A percentile compares a stretch with the other conserved stretches of the same genome.
phyloP scores from a whole-genome alignment of 2,797 vertebrate species.

The Sebastolobus altivelis region DNA sequence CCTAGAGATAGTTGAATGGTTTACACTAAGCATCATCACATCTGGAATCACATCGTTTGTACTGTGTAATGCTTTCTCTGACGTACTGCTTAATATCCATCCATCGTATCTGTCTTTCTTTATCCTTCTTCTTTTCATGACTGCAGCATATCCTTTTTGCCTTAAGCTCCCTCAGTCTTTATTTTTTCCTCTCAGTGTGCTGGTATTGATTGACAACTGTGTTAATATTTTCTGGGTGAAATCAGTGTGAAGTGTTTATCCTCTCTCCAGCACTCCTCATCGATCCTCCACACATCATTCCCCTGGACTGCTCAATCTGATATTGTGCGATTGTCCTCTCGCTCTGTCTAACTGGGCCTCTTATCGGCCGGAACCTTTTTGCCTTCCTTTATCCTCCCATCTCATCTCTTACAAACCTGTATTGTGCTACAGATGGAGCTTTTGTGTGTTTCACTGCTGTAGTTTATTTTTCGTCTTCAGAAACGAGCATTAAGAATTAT shows the following conservation, averaged over 20 bases:
- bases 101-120: neutral
- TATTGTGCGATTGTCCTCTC: constrained; percentile 9
- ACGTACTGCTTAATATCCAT: neutral
- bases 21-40: neutral
- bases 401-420: neutral
- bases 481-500: too few species aligned
- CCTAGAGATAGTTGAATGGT: neutral
- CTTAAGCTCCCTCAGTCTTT: neutral
- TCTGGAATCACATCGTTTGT: neutral
- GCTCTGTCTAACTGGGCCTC: neutral
- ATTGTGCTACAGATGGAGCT: neutral
- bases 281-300: constrained; percentile 26
- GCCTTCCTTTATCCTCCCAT: neutral
- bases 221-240: constrained; percentile 49
- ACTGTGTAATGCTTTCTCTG: constrained; percentile 5
- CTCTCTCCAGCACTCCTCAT: constrained; percentile 30
- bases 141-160: constrained; percentile 4
- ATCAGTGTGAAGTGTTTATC: constrained; percentile 32
- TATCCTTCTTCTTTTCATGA: neutral
- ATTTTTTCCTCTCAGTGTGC: constrained; percentile 4
- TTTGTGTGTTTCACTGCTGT: neutral
- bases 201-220: constrained; percentile 36
- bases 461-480: neutral
- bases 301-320: constrained; percentile 25
- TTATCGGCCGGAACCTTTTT: constrained; percentile 14